Evolutionary conservation across 2,888 invertebrate species (phyloP), one percentile per base, ranked within the genome.

Genomic region (Mythimna lalbum): DNA sequence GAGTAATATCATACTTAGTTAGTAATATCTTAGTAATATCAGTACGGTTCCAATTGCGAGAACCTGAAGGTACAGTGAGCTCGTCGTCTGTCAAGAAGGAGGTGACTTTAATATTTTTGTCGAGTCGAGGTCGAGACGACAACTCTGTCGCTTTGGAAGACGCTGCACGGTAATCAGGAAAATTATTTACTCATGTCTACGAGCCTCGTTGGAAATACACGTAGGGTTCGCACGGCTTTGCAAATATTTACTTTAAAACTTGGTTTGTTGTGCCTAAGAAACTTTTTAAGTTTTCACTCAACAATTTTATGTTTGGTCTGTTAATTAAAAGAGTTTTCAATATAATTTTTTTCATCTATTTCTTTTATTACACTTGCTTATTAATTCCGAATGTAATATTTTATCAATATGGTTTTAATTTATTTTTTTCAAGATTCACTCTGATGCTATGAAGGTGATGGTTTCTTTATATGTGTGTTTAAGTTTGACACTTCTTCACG

Each of bases 101-200:
- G 77, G 84, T 55, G 84, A 86, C 89, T 95, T 94, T 94, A 93
- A 95, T 94, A 94, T 94, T 94, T 94, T 93, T 92, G 91, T 87
- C 87, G 90, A 87, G 89, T 33, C 56, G 57, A 57, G 55, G 90
- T 89, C 87, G 90, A 83, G 87, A 89, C 89, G 89, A 88, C 89
- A 88, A 89, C 87, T 80, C 76, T 66, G 77, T 77, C 87, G 82
- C 82, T 85, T 86, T 88, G 87, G 89, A 86, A 90, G 93, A 92
- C 92, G 94, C 83, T 87, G 92, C 90, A 90, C 94, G 93, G 94
- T 95, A 95, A 95, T 95, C 95, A 95, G 92, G 93, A 91, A 94
- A 95, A 95, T 95, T 95, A 95, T 95, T 95, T 95, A 95, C 95
- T 93, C 93, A 94, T 93, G 94, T 95, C 94, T 94, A 89, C 91